These are phyloP conservation scores for Eulemur rubriventer DNA, from an alignment of 2,797 vertebrate species.

Conservation along the genomic window DNA sequence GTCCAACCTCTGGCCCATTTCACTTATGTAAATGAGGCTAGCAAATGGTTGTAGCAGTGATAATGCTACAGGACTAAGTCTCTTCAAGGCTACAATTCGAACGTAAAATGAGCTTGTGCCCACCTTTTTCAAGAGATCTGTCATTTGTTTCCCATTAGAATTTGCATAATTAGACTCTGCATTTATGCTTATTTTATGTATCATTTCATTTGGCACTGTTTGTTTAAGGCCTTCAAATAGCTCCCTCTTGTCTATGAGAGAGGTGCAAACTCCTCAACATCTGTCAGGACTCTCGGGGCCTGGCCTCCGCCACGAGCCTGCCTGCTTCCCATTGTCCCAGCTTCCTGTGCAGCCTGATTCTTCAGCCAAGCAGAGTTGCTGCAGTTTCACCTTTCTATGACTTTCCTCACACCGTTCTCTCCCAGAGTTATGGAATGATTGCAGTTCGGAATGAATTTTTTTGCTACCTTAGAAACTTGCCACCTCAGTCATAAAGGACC, in stretches of 20 bases:
- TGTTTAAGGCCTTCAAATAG: neutral
- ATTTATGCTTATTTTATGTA: constrained; percentile 41
- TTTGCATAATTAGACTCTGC: constrained; percentile 24
- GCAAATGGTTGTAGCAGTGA: neutral
- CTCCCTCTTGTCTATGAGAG: constrained; percentile 24
- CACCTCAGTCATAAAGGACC: neutral
- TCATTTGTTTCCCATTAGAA: constrained; percentile 48
- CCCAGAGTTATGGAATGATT: neutral
- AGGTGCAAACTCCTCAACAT: neutral
- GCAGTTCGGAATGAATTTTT: neutral
- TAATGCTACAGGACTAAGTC: neutral
- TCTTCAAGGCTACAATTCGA: neutral
- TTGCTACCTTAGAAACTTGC: neutral
- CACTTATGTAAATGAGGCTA: neutral
- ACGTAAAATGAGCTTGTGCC: neutral
- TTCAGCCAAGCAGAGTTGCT: neutral
- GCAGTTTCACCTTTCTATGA: neutral
- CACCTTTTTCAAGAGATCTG: constrained; percentile 3
- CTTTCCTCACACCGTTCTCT: neutral
- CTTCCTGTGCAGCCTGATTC: neutral
- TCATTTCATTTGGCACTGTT: neutral
- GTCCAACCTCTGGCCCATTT: constrained; percentile 12
- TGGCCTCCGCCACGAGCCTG: neutral
- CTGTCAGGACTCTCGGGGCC: neutral
- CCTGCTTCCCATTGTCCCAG: neutral